A percentile compares a stretch with the other conserved stretches of the same genome.
These are phyloP conservation scores for Eupristina koningsbergeri DNA, from an alignment of 1,140 invertebrate genomes.

Conservation along the genomic window DNA sequence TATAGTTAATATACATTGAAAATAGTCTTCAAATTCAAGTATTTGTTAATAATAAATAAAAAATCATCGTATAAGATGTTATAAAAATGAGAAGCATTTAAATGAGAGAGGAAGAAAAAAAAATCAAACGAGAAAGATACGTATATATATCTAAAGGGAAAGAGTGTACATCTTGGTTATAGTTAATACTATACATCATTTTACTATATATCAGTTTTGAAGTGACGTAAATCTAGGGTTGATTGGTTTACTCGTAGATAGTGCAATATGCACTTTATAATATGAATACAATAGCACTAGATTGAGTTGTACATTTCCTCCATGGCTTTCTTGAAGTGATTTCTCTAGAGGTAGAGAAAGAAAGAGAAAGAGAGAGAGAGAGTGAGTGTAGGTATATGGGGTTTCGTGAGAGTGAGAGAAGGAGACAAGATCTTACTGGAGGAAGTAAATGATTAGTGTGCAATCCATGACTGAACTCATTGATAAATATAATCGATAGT, in stretches of 20 bases:
- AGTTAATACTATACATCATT: background rate
- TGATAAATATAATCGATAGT: slow-evolving; percentile 41
- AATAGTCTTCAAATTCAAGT: too few species aligned
- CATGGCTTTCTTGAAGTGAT: slow-evolving; percentile 7
- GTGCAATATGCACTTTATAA: slow-evolving; percentile 11
- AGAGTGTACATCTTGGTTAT: slow-evolving; percentile 10
- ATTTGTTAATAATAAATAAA: too few species aligned
- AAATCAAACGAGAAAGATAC: background rate
- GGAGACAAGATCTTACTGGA: background rate
- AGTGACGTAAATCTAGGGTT: background rate
- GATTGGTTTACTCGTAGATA: background rate
- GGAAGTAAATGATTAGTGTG: background rate
- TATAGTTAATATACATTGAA: too few species aligned
- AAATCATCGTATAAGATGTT: too few species aligned
- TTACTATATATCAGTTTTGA: too few species aligned
- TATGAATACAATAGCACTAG: background rate
- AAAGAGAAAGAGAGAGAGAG: background rate
- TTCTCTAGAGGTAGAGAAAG: background rate
- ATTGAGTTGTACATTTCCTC: background rate
- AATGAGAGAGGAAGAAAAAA: background rate
- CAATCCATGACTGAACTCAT: slow-evolving; percentile 10
- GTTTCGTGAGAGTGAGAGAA: background rate
- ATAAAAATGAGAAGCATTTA: too few species aligned
- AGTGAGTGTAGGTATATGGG: background rate
- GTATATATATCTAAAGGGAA: too few species aligned